Evolutionary conservation across 2,797 vertebrate genomes (phyloP).

Genomic region (Vireo griseus): DNA sequence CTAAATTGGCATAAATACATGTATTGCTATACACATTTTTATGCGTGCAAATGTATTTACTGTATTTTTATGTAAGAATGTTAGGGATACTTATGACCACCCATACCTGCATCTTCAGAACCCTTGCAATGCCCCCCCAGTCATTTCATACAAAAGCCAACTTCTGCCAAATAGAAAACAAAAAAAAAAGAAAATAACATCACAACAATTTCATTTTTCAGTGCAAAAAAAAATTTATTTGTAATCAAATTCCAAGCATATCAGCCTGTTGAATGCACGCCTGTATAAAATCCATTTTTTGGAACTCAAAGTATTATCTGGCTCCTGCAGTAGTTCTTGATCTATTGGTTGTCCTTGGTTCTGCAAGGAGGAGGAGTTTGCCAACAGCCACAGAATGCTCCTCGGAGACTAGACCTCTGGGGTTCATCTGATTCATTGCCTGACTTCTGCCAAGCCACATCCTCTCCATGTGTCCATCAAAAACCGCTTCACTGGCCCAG

Average conservation of each 20-base stretch:
- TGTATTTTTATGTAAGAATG: not conserved
- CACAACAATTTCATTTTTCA: not conserved
- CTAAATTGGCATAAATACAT: not conserved
- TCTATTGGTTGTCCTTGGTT: not conserved
- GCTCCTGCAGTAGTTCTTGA: not conserved
- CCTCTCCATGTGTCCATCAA: not conserved
- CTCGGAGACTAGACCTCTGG: not conserved
- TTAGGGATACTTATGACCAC: not conserved
- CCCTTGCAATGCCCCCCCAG: not conserved
- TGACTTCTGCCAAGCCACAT: not conserved
- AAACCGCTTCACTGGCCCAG: not conserved
- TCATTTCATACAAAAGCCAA: not conserved
- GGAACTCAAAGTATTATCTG: not conserved
- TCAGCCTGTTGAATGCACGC: not conserved
- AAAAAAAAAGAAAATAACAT: not conserved
- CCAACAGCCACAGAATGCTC: rapidly evolving
- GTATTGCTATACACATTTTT: not conserved
- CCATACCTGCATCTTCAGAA: not conserved
- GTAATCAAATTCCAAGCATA: not conserved
- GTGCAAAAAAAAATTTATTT: not conserved
- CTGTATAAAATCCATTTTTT: not conserved
- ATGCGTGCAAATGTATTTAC: not conserved
- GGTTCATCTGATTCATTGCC: not conserved
- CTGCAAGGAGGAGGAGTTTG: not conserved
- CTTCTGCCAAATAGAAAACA: not conserved